Evolutionary conservation across 1,140 invertebrate genomes (phyloP), one percentile per base, ranked within the genome.

Genomic region (Drusus annulatus): DNA sequence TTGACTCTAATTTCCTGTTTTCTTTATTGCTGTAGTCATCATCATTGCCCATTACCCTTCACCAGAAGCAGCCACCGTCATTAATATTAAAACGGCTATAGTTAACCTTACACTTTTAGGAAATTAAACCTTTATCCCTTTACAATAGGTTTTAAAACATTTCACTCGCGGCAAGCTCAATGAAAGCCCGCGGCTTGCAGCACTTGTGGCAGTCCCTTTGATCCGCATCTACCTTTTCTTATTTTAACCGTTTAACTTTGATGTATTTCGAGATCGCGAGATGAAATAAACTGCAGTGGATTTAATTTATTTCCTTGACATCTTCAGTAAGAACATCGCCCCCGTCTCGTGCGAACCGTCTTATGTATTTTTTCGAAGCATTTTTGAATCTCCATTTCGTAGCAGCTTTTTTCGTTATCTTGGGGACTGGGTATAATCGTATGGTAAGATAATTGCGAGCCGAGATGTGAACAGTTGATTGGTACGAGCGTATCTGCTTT

Each of bases 401-500:
- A 5, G 31, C 19, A 28, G 36, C 60, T 50, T 78, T 52, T 52
- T 21, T 78, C 50, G 62, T 68, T 68, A 78, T 78, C 76, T 78
- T 63, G 50, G 50, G 31, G 68, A 77, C n/a, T 63, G 52, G 36
- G 4, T 78, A 52, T 78, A 78, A 69, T 80, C 74, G 71, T 60
- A 58, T 77, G 77, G 76, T 76, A 78, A 58, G 78, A 78, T 82
- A 82, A 78, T 82, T 82, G 81, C 76, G 75, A 17, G 36, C 52
- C 23, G 45, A 62, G 76, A 78, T 78, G 76, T 69, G 68, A 78
- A 78, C 76, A 78, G 76, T 69, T 76, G 81, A 79, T 82, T 71
- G 28, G 54, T 51, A 3, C 62, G 7, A 31, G 60, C 62, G 51
- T 31, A 51, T 50, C 25, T 75, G 79, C 74, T 56, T 76, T 25